Base-by-base conservation (phyloP, 2,888 invertebrate species). In the Agrochola circellaris region DNA sequence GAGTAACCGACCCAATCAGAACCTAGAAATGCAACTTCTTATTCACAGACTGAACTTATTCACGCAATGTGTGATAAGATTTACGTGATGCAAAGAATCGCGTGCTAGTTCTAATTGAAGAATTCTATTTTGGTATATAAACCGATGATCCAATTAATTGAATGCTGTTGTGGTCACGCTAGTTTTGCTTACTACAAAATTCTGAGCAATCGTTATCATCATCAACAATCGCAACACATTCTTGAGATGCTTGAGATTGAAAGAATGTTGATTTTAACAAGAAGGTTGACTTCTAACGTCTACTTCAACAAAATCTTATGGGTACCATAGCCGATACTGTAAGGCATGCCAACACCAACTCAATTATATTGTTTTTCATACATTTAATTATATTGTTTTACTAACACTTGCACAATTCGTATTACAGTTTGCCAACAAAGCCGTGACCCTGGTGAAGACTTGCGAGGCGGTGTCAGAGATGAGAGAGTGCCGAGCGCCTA, bases 381-480 rank as follows among this genome's bases (percentile, higher is more conserved):
- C 34, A 23, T n/a, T n/a, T n/a, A 26, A 34, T 17, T 11, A 9
- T 26, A 6, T 26, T 8, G 11, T 34, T 58, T 23, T 45, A 30
- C 48, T 70, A 67, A 75, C 20, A 20, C 26, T 45, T 30, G 26
- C 65, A 77, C 76, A 79, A 83, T 79, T 83, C 82, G 60, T 68
- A 23, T 82, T 97, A 74, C 95, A 97, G 97, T 96, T 97, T 79
- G 96, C 96, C 13, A 95, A 93, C 87, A 96, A 97, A 96, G 98
- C 99, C 26, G 97, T 99, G 88, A 99, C 99, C 2, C 95, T 99
- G 90, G 99, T 99, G 89, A 99, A 99, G 96, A 99, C 99, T 11
- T 99, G 99, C 94, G 99, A 99, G 95, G 98, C 98, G 0, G 98
- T 98, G n/a, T 97, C 98, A 6, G 99, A 99, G 94, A 98, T 99